phyloP scores from a whole-genome alignment of 2,888 invertebrate genomes.

The Germaria angustata region DNA sequence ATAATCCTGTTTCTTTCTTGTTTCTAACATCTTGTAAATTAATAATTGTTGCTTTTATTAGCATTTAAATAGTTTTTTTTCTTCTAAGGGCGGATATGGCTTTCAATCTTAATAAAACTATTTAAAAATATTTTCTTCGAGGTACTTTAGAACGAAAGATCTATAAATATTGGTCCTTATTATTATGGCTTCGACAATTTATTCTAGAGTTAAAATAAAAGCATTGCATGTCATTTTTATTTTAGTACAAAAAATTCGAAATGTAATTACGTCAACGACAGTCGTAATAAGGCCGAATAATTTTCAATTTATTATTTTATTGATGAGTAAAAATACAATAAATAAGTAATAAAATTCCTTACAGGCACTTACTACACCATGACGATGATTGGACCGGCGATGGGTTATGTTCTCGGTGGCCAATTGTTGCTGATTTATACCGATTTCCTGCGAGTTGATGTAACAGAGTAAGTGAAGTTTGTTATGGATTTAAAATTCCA shows the following conservation, averaged over 20 bases:
- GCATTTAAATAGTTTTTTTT: neutral
- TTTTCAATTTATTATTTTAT: too few species aligned
- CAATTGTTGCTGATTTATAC: conserved; percentile 89
- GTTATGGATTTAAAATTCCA: neutral
- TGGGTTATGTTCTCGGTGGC: conserved; percentile 92
- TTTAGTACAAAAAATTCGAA: too few species aligned
- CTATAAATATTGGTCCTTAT: too few species aligned
- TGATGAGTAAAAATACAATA: too few species aligned
- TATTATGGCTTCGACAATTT: too few species aligned
- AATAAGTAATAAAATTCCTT: neutral
- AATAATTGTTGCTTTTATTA: conserved; percentile 11
- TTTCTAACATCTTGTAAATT: neutral
- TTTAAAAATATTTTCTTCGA: too few species aligned
- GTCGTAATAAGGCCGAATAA: too few species aligned
- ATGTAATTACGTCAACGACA: too few species aligned
- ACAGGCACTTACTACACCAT: conserved; percentile 90
- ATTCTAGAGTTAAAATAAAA: too few species aligned
- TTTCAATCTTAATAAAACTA: neutral
- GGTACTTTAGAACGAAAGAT: too few species aligned
- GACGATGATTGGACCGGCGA: conserved; percentile 90
- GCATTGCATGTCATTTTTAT: too few species aligned
- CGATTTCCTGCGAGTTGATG: conserved; percentile 85
- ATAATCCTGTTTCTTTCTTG: neutral
- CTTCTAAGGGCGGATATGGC: neutral
- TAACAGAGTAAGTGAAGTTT: conserved; percentile 83